Base-by-base conservation (phyloP, 2,797 vertebrate species). In the Kryptopterus vitreolus region DNA sequence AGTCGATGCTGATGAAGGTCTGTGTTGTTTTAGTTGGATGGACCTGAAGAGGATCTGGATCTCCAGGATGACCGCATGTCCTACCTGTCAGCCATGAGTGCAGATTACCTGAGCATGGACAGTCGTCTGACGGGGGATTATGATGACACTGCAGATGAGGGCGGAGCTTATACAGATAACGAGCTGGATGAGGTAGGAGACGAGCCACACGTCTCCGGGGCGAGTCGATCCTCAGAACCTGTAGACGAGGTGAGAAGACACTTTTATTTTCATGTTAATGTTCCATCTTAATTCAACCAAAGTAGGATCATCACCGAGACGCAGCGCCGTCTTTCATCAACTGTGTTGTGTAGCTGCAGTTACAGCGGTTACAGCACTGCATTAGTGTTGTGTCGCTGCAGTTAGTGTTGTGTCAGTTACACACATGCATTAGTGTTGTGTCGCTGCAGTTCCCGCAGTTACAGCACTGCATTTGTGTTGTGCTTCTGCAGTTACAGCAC, bases 91-190 rank as follows among this genome's bases (percentile, higher is more conserved):
- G 95, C 97, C 2, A 97, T 98, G 98, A 95, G 97, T 61, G 95
- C 95, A 0, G 98, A 99, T 89, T 99, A 98, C 91, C 89, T 99
- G 89, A 99, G 98, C 91, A 97, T 97, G 93, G 98, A 99, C 92
- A 99, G 97, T 90, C 95, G 96, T 0, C 89, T 98, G 83, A 95
- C 95, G 91, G 98, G 97, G 70, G 98, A 99, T 90, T 95, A 96
- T 3, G 98, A 99, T 12, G 97, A 99, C 82, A 98, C 97, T 0
- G 98, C 97, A 0, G 97, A 96, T 3, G 98, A 99, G 89, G 98
- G 97, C 78, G 97, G 97, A 0, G 92, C 96, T 50, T 99, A 97
- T 89, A 99, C 98, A 0, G 98, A 99, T 92, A 98, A 98, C 75
- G 98, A 99, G 89, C 94, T 99, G 82, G 98, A 99, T 76, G 98